Percentiles rank a stretch among this genome's conserved stretches.
phyloP scores from a whole-genome alignment of 2,113 vertebrate genomes.

The Crocuta crocuta region DNA sequence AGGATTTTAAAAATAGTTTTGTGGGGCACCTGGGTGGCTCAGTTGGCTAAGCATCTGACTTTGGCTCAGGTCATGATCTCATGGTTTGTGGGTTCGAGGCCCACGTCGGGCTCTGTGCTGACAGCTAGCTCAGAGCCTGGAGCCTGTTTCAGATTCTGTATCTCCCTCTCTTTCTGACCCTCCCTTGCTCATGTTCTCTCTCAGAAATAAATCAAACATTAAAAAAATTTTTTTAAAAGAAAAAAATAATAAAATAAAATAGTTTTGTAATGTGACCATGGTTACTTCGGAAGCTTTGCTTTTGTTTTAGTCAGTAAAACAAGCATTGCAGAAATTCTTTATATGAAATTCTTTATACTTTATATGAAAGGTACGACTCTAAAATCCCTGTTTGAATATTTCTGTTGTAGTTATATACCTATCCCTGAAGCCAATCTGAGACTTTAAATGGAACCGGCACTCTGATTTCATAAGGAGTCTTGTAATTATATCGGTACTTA shows the following conservation, averaged over 20 bases:
- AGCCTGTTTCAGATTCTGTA: no score
- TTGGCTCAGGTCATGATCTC: no score
- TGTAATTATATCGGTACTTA: slow-evolving; percentile 47
- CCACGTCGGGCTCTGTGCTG: no score
- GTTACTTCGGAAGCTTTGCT: not conserved
- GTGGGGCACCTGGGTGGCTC: not conserved
- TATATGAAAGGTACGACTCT: not conserved
- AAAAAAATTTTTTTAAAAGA: no score
- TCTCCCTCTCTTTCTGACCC: no score
- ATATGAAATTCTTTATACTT: not conserved
- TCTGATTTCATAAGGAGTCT: slow-evolving; percentile 58
- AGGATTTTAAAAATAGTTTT: not conserved
- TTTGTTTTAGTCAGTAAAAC: slow-evolving; percentile 11
- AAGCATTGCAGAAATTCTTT: slow-evolving; percentile 3
- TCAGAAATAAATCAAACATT: no score
- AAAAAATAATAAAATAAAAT: not conserved
- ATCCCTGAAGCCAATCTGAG: slow-evolving; percentile 21
- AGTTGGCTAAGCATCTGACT: no score
- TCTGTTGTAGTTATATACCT: slow-evolving; percentile 18
- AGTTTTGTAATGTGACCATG: not conserved
- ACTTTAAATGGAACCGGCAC: not conserved
- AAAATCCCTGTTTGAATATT: slow-evolving; percentile 52
- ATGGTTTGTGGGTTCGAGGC: no score
- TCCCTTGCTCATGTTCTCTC: no score
- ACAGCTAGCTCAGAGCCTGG: no score